Percentiles rank a stretch among this genome's conserved stretches.
Conservation (phyloP, 2,888 invertebrate species). For the Belgica antarctica region DNA sequence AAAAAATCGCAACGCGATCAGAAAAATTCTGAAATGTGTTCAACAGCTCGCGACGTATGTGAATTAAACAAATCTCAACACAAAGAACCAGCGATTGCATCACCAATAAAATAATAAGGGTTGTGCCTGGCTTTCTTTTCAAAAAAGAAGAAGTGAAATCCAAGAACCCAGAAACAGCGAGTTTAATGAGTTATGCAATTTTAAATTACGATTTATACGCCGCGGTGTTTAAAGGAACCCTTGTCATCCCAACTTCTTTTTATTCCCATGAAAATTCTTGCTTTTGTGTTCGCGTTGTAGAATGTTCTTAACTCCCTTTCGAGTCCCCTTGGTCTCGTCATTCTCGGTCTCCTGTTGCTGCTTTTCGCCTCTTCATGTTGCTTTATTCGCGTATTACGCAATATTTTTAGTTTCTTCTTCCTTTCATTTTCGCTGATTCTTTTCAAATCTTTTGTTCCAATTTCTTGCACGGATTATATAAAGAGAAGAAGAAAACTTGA, state of each 20-base stretch:
- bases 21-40: not conserved
- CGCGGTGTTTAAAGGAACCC: not conserved
- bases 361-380: not conserved
- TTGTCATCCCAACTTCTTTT: not conserved
- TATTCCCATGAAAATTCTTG: constrained; percentile 7
- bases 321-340: not conserved
- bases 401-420: constrained; percentile 5
- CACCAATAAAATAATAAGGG: constrained; percentile 21
- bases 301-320: constrained; percentile 6
- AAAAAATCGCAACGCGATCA: constrained; percentile 3
- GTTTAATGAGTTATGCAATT: not conserved
- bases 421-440: constrained; percentile 22
- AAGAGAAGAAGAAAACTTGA: not conserved
- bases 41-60: not conserved
- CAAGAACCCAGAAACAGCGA: constrained; percentile 1
- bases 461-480: not conserved
- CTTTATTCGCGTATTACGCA: constrained; percentile 23
- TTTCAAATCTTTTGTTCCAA: constrained; percentile 6
- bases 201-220: not conserved
- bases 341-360: not conserved
- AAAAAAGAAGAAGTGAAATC: too few species aligned
- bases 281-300: constrained; percentile 3
- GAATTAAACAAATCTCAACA: not conserved
- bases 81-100: not conserved
- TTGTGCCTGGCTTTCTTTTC: too few species aligned